Percentiles rank a stretch among this genome's conserved stretches.
These are phyloP conservation scores for Drosophila mimica DNA, from an alignment of 2,888 invertebrate genomes.

Conservation along the genomic window DNA sequence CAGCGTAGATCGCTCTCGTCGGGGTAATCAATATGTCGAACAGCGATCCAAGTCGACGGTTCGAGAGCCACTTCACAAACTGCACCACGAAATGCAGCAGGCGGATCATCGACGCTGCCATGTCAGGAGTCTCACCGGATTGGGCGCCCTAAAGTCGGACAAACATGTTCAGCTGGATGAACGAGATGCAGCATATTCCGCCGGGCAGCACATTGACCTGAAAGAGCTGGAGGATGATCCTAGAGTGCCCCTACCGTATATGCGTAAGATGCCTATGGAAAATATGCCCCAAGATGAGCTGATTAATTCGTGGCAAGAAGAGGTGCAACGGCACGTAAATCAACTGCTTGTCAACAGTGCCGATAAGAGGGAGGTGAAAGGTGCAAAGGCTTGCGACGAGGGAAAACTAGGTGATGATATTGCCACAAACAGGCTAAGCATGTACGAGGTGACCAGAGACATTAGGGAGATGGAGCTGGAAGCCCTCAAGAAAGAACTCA, in stretches of 20 bases:
- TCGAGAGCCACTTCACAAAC: background rate
- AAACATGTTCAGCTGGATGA: background rate
- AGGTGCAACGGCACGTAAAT: background rate
- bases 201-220: background rate
- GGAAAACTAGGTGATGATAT: background rate
- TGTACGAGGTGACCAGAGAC: background rate
- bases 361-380: background rate
- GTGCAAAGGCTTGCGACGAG: background rate
- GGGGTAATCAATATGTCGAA: background rate
- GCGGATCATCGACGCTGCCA: background rate
- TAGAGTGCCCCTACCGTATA: background rate
- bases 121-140: background rate
- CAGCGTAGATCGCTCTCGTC: constrained; percentile 7
- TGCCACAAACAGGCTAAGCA: background rate
- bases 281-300: background rate
- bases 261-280: background rate
- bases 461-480: constrained; percentile 9
- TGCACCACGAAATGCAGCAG: background rate
- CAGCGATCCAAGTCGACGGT: constrained; percentile 35
- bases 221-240: background rate
- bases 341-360: background rate
- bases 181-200: too few species aligned
- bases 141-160: background rate
- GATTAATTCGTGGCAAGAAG: constrained; percentile 19
- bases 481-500: background rate